Conservation (phyloP, 2,113 vertebrate genomes). For the mouse (Mus musculus) region DNA sequence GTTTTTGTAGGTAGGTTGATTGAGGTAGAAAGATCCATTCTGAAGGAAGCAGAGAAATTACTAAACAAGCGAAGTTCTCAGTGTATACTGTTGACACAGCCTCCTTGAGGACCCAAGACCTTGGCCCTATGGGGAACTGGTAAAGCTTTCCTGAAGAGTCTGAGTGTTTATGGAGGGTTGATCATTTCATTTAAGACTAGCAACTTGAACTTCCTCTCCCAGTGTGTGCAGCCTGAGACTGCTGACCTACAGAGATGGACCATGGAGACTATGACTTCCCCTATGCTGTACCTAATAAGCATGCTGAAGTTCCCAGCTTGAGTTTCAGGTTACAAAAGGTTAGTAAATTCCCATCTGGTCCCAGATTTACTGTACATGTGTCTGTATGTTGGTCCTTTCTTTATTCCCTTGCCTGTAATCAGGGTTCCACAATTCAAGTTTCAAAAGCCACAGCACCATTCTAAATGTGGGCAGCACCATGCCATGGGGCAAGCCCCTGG, state of each 20-base stretch:
- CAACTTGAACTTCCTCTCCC: neutral
- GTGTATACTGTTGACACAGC: neutral
- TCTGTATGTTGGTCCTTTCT: neutral
- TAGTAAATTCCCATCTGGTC: neutral
- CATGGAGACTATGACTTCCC: neutral
- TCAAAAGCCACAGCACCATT: neutral
- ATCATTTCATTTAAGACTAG: neutral
- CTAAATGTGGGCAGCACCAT: neutral
- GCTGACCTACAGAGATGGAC: neutral
- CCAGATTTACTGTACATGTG: neutral
- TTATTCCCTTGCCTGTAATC: neutral
- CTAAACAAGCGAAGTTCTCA: neutral
- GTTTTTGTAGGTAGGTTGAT: too few species aligned
- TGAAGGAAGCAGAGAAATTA: neutral
- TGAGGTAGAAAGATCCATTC: neutral
- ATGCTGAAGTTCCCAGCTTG: neutral
- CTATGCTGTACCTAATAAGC: neutral
- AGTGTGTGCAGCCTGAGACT: neutral
- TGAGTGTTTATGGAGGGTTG: neutral
- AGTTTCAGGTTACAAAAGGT: neutral
- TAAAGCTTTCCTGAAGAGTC: neutral
- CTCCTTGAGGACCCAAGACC: neutral
- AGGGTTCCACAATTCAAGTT: neutral
- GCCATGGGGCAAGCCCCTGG: neutral
- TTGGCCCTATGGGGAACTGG: neutral